These are phyloP conservation scores for Lutjanus erythropterus DNA, from an alignment of 2,113 vertebrate species.

Conservation along the genomic window DNA sequence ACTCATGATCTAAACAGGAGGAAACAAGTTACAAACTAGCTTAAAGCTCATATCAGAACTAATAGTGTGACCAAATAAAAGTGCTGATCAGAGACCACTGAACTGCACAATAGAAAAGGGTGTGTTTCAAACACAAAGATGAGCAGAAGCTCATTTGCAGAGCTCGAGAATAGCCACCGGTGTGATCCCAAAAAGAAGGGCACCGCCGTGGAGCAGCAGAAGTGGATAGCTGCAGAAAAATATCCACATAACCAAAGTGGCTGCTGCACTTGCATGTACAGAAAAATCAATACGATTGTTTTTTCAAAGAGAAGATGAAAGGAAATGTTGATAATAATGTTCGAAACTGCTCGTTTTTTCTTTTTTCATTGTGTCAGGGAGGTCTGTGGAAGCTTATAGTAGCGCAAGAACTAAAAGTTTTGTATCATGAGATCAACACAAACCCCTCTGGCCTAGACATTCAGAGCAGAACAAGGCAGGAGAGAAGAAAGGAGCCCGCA, in stretches of 20 bases:
- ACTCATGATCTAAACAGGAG: constrained; percentile 30
- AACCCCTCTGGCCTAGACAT: background rate
- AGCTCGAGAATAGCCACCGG: background rate
- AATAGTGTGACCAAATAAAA: constrained; percentile 6
- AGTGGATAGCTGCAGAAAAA: background rate
- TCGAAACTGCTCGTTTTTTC: fast-evolving
- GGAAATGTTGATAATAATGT: background rate
- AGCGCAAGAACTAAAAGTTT: background rate
- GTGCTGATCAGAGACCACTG: constrained; percentile 20
- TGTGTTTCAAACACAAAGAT: constrained; percentile 10
- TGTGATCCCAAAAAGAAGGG: constrained; percentile 14
- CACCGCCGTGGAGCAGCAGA: background rate
- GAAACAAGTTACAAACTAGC: constrained; percentile 30
- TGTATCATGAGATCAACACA: background rate
- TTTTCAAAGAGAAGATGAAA: background rate
- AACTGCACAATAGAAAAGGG: constrained; percentile 4
- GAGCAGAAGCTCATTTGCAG: background rate
- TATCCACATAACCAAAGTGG: background rate
- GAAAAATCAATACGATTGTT: background rate
- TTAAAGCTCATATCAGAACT: constrained; percentile 5
- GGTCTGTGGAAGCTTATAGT: background rate
- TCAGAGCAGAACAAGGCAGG: background rate
- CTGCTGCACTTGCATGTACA: background rate
- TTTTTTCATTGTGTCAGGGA: background rate
- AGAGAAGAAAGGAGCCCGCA: background rate